phyloP scores from a whole-genome alignment of 2,797 vertebrate genomes.

The Poecilia wingei region DNA sequence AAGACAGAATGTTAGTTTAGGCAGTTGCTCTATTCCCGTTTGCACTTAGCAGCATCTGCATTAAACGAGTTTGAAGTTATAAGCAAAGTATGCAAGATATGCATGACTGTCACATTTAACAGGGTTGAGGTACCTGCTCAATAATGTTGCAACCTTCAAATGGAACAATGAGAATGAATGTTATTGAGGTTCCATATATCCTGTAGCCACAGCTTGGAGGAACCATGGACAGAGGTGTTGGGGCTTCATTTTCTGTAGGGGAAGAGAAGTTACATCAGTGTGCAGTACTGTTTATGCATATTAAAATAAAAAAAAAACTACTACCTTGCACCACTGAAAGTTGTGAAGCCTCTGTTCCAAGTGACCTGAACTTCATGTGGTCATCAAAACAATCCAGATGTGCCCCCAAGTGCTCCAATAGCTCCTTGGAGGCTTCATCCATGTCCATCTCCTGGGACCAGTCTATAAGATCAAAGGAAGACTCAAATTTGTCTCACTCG shows the following conservation, averaged over 20 bases:
- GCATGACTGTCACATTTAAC: background rate
- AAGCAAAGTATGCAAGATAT: background rate
- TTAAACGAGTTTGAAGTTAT: background rate
- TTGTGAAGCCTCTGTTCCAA: constrained; percentile 41
- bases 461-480: background rate
- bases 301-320: background rate
- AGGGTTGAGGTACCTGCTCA: constrained; percentile 43
- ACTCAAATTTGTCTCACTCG: background rate
- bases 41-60: background rate
- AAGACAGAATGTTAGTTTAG: background rate
- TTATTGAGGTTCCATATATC: constrained; percentile 40
- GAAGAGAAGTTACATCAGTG: background rate
- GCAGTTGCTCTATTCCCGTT: background rate
- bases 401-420: constrained; percentile 47
- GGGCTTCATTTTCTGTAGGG: constrained; percentile 9
- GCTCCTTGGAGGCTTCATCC: constrained; percentile 6
- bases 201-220: constrained; percentile 67
- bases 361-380: constrained; percentile 64
- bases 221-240: constrained; percentile 49
- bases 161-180: constrained; percentile 51
- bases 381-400: constrained; percentile 57
- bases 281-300: too few relatives aligned
- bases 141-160: constrained; percentile 64
- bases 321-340: constrained; percentile 65
- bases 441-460: constrained; percentile 2